Evolutionary conservation across 2,797 vertebrate species (phyloP).

Genomic region (Phrynocephalus forsythii): DNA sequence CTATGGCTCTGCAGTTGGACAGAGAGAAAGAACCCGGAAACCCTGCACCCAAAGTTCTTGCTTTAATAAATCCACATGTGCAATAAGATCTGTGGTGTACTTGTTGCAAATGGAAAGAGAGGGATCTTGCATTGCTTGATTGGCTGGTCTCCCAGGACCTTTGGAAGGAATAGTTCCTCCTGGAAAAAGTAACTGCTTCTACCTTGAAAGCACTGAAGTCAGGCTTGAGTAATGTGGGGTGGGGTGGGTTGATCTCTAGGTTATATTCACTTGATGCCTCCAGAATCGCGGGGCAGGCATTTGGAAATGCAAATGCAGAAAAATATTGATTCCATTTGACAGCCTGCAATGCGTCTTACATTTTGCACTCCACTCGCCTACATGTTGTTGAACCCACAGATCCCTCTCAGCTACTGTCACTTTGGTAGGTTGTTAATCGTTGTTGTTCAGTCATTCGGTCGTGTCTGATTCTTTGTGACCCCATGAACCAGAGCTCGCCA

Average conservation of each 20-base stretch:
- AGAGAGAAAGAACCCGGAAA: too few species aligned
- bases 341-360: neutral
- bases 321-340: neutral
- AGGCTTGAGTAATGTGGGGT: neutral
- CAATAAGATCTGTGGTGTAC: neutral
- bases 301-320: neutral
- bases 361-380: neutral
- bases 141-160: too few species aligned
- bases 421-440: neutral
- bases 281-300: neutral
- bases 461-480: too few species aligned
- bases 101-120: neutral
- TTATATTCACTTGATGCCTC: neutral
- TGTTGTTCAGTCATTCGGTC: too few species aligned
- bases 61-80: neutral
- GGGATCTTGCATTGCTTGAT: neutral
- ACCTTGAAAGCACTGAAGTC: neutral
- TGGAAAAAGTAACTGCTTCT: neutral
- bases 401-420: neutral
- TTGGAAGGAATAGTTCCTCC: neutral
- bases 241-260: neutral
- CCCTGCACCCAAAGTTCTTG: neutral
- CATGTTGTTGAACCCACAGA: neutral
- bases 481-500: too few species aligned
- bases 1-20: neutral